Percentiles rank a stretch among this genome's conserved stretches.
These are phyloP conservation scores for Hepsetus odoe DNA, from an alignment of 2,113 vertebrate genomes.

Conservation along the genomic window DNA sequence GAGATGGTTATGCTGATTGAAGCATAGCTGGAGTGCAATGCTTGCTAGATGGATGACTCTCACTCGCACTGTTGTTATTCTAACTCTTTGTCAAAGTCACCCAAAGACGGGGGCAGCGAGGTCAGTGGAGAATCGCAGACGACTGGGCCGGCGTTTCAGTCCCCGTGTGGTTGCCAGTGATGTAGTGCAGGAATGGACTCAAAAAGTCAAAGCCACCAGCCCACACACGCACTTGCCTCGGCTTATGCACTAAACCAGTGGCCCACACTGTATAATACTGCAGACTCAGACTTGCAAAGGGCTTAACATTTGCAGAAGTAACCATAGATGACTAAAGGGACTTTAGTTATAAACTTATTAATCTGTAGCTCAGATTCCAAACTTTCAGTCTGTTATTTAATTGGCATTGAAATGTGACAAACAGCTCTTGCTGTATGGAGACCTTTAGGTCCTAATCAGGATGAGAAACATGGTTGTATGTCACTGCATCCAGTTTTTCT, in stretches of 20 bases:
- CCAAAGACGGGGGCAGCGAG: background rate
- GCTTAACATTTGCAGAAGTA: no score
- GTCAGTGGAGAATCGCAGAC: background rate
- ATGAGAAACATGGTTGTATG: background rate
- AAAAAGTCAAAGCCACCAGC: background rate
- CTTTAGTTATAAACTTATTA: no score
- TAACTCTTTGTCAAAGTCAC: background rate
- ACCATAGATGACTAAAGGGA: no score
- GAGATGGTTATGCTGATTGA: background rate
- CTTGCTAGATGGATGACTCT: background rate
- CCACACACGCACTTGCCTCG: background rate
- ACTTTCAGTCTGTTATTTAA: no score
- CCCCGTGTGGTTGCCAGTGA: background rate
- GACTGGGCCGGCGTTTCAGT: background rate
- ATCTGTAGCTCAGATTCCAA: no score
- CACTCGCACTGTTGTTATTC: constrained; percentile 13
- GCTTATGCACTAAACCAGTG: no score
- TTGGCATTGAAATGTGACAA: no score
- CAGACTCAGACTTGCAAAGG: no score
- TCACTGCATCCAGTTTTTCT: constrained; percentile 24
- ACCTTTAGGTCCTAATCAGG: background rate
- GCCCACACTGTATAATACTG: no score
- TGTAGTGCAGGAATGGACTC: background rate
- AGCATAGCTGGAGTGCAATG: background rate
- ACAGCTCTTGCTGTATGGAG: no score